Percentiles rank a stretch among this genome's conserved stretches.
These are phyloP conservation scores for Enteromius anoplus DNA, from an alignment of 2,797 vertebrate genomes.

Conservation along the genomic window DNA sequence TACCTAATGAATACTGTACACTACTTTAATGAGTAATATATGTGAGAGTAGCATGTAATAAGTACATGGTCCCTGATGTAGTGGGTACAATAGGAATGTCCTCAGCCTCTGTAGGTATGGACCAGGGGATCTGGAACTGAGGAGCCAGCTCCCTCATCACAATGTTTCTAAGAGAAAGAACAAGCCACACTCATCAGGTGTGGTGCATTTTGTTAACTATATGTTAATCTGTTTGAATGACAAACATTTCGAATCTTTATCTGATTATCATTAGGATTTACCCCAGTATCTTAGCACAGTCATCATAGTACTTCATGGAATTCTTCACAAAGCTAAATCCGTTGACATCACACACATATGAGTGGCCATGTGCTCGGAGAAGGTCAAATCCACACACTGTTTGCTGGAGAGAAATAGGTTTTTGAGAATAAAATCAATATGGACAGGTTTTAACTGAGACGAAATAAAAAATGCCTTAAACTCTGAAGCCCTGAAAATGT, in stretches of 20 bases:
- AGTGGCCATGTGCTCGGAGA: constrained; percentile 94
- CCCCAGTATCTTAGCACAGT: constrained; percentile 99
- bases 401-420: constrained; percentile 80
- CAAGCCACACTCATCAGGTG: background rate
- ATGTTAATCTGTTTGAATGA: background rate
- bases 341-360: constrained; percentile 97
- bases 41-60: constrained; percentile 65
- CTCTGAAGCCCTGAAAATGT: background rate
- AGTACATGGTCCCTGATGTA: constrained; percentile 96
- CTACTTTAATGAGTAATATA: background rate
- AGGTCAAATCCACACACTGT: constrained; percentile 98
- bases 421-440: background rate
- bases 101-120: constrained; percentile 96
- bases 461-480: background rate
- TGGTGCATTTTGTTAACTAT: background rate
- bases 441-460: background rate
- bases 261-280: constrained; percentile 62
- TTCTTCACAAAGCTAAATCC: constrained; percentile 99
- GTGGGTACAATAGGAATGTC: constrained; percentile 99
- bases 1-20: background rate
- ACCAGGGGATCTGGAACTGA: constrained; percentile 99
- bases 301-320: constrained; percentile 99
- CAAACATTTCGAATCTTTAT: background rate
- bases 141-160: constrained; percentile 98
- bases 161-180: constrained; percentile 83